Evolutionary conservation across 1,140 invertebrate genomes (phyloP), one percentile per base, ranked within the genome.

Genomic region (Steinernema khuongi): DNA sequence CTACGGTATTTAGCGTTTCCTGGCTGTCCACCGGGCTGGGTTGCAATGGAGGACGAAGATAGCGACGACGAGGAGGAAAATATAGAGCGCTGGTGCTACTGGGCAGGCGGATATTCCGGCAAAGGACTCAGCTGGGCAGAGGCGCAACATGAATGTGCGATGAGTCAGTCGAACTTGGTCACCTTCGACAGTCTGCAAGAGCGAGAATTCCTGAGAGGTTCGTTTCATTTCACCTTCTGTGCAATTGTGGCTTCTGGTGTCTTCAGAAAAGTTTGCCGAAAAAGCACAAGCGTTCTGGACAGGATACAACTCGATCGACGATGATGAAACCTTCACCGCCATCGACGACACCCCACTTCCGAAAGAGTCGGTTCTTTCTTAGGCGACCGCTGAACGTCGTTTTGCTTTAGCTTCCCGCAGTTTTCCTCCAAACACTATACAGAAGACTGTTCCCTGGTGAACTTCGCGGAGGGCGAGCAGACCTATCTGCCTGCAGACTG

Each of bases 21-120:
- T 26, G 50, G 50, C 7, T 60, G 50, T 60, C 50, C 50, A 22
- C 50, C 50, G 50, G 50, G 50, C 26, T 60, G 50, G 50, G 26
- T 60, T 60, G 26, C 50, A 60, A n/a, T n/a, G n/a, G n/a, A n/a
- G n/a, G 14, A 60, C 4, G 4, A 14, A 60, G 22, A 7, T 14
- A 22, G 19, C 50, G 19, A 26, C n/a, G 50, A n/a, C 22, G 26
- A n/a, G 14, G 50, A 60, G 2, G 7, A 14, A 11, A 60, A 60
- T 60, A n/a, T n/a, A n/a, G 50, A 60, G 14, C 11, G 50, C 50
- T 17, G 4, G 7, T 60, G 50, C 19, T 60, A 60, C 50, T 60
- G 50, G 50, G 7, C 26, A 7, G 50, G 50, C 19, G 50, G 50
- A 7, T 4, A 22, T 22, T 7, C 14, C 19, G 50, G 50, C 14